Evolutionary conservation across 2,113 vertebrate genomes (phyloP).

Genomic region (Cichladusa arquata): DNA sequence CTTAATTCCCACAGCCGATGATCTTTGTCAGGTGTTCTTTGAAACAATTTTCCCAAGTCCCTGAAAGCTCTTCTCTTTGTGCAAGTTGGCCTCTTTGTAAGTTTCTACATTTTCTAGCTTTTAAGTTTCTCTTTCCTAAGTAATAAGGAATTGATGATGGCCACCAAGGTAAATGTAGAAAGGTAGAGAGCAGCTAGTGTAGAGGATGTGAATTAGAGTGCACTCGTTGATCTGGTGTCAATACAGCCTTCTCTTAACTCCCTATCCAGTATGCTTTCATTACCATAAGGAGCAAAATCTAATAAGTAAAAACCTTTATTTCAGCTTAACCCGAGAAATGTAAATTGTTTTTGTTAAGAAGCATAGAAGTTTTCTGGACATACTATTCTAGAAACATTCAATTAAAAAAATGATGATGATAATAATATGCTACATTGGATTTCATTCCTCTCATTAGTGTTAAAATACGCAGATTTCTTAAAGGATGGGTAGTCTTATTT

Average conservation of each 20-base stretch:
- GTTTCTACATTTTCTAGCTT: not conserved
- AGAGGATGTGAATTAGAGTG: not conserved
- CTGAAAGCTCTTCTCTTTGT: not conserved
- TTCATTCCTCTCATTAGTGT: not conserved
- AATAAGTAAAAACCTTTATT: not conserved
- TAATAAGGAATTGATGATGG: not conserved
- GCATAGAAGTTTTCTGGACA: not conserved
- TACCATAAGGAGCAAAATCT: not conserved
- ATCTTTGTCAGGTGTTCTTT: not conserved
- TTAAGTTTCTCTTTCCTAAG: not conserved
- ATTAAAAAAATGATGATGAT: fast-evolving
- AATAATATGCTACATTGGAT: not conserved
- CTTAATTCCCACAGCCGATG: not conserved
- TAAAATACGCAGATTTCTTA: not conserved
- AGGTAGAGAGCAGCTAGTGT: not conserved
- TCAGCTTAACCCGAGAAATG: not conserved
- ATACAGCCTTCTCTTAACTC: not conserved
- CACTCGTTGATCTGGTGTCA: not conserved
- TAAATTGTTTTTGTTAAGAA: not conserved
- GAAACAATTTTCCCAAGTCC: not conserved
- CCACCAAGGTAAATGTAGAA: not conserved
- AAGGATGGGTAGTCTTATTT: not conserved
- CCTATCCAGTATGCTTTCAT: not conserved
- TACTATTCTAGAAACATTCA: not conserved
- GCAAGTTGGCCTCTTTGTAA: not conserved